Evolutionary conservation across 2,113 vertebrate genomes (phyloP), one percentile per base, ranked within the genome.

Genomic region (Condylura cristata): DNA sequence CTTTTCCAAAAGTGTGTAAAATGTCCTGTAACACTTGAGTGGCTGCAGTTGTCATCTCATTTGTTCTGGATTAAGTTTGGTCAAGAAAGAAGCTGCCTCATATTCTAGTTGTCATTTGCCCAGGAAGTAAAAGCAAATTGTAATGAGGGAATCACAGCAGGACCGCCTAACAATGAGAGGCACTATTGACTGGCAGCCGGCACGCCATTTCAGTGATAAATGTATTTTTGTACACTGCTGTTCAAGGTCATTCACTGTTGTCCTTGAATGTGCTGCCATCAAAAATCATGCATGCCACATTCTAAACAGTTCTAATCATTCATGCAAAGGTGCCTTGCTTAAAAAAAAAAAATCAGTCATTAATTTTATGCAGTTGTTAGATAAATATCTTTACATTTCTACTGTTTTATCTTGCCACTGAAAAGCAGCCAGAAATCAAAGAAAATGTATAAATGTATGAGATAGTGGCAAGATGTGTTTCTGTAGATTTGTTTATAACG

Each of bases 101-200:
- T 98, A 98, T 98, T 98, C 97, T 97, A 97, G 93, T 98, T 98
- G 98, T 98, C 98, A 96, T 98, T 98, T 98, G 97, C 97, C 97
- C 97, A 96, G 98, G 97, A 98, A 98, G 98, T 98, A 96, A 97
- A 98, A 98, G 98, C 97, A 98, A 97, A 98, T 97, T 97, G 96
- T 97, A 97, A 97, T 93, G 98, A 98, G 98, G 97, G 97, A 76
- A 86, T 97, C 98, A 53, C 98, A 98, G 98, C 98, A 71, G 98
- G 98, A 84, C 82, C 93, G 93, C 95, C 96, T 95, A 94, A 97
- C 98, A 98, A 98, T 96, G 97, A 98, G 98, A 96, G 96, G 92
- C 96, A 34, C n/a, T 97, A 97, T 97, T 98, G 98, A 98, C 97
- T 92, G 98, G 96, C 98, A 97, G 98, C 95, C 96, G 68, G 97